Conservation (phyloP, 2,797 vertebrate species). For the Gephyroberyx darwinii region DNA sequence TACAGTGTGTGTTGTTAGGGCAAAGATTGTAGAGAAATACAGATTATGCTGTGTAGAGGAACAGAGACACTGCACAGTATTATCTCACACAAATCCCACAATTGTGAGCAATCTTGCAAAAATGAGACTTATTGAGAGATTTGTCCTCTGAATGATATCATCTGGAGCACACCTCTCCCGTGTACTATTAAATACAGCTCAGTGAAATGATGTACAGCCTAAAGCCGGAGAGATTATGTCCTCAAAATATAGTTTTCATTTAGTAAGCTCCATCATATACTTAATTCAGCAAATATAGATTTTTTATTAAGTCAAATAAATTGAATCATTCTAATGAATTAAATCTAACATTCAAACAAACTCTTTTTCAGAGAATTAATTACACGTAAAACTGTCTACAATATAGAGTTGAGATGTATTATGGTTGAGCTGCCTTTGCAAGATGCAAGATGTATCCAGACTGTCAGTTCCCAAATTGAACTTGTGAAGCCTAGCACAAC, state of each 20-base stretch:
- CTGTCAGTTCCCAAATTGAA: constrained; percentile 60
- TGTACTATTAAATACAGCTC: constrained; percentile 67
- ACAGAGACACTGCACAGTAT: constrained; percentile 29
- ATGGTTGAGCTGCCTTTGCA: constrained; percentile 47
- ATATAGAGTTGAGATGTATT: constrained; percentile 26
- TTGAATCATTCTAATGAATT: constrained; percentile 46
- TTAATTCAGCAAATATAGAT: constrained; percentile 29
- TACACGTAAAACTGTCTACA: constrained; percentile 26
- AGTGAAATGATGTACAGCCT: constrained; percentile 60
- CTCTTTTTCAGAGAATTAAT: constrained; percentile 37
- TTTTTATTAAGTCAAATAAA: constrained; percentile 43
- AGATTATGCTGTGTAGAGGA: constrained; percentile 16
- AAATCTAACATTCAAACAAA: constrained; percentile 16
- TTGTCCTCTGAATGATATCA: constrained; percentile 63
- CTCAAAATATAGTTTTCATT: constrained; percentile 40
- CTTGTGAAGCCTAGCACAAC: constrained; percentile 44
- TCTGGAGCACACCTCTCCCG: constrained; percentile 55
- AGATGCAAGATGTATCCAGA: constrained; percentile 45
- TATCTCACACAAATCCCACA: constrained; percentile 42
- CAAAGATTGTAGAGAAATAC: background rate
- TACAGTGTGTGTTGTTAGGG: background rate
- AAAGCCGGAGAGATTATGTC: constrained; percentile 44
- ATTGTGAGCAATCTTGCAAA: constrained; percentile 35
- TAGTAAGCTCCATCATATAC: constrained; percentile 36
- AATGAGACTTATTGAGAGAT: constrained; percentile 59